Evolutionary conservation across 2,888 invertebrate genomes (phyloP), one percentile per base, ranked within the genome.

Genomic region (Agonum fuliginosum): DNA sequence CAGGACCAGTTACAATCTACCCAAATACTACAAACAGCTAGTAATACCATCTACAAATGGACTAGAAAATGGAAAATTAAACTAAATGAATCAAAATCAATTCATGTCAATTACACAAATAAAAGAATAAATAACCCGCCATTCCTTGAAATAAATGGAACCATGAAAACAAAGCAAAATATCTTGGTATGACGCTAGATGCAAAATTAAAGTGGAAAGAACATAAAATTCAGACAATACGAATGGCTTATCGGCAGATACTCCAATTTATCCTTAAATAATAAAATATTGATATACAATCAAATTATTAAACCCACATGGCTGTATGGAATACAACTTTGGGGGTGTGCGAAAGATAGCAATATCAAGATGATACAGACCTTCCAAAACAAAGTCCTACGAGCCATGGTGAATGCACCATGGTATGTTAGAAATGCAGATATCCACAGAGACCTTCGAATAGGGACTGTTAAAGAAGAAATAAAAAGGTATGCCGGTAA

Each of bases 11-110:
- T 62, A 19, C 5, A 14, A 43, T 67, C 73, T n/a, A 41, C 62
- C n/a, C 24, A 14, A 24, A 65, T 17, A 37, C 34, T 80, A 58
- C 79, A 81, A 79, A 65, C 8, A 48, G 51, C 76, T 12, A 30
- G 76, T n/a, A 78, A 79, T 58, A 51, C 46, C 70, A 65, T 80
- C 17, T 10, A 65, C 19, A 65, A 79, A 24, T 81, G 81, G 80
- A 77, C 78, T 8, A 78, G 80, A 5, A 78, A 78, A 54, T 81
- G 81, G 81, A 78, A 78, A 51, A 82, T 81, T 2, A 81, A n/a
- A n/a, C n/a, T n/a, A n/a, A n/a, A n/a, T n/a, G n/a, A n/a, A n/a
- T n/a, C n/a, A n/a, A n/a, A n/a, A n/a, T n/a, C n/a, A 81, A 65
- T 69, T 1, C 80, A 82, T 37, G 73, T 81, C 37, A 81, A 80